Percentiles rank a stretch among this genome's conserved stretches.
Conservation (phyloP, 2,113 vertebrate genomes). For the Nothocercus julius region DNA sequence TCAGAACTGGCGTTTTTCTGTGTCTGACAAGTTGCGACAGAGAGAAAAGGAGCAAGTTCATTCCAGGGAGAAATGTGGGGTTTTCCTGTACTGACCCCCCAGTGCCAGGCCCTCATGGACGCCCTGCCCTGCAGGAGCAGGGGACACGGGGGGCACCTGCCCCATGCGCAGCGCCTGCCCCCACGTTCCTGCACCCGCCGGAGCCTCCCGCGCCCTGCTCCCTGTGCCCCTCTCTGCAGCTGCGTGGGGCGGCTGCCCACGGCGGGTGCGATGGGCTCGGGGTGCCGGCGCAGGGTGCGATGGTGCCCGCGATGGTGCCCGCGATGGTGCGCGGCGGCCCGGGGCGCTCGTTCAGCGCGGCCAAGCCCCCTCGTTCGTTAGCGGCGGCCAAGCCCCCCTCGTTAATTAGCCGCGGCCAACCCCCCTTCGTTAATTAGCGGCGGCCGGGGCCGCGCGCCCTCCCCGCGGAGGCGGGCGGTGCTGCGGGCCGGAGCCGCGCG, state of each 20-base stretch:
- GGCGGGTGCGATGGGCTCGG: too few species aligned
- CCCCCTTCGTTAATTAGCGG: background rate
- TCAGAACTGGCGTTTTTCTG: background rate
- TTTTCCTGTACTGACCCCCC: background rate
- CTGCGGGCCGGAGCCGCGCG: background rate
- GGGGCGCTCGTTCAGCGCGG: background rate
- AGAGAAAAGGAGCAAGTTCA: background rate
- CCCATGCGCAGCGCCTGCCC: background rate
- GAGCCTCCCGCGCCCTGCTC: background rate
- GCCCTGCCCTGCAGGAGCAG: too few species aligned
- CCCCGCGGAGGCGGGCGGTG: background rate
- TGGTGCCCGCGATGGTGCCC: too few species aligned
- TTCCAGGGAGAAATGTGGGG: background rate
- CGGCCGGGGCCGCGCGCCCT: background rate
- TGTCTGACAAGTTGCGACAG: background rate
- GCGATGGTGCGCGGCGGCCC: background rate
- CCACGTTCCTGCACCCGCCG: background rate
- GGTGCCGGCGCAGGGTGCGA: too few species aligned
- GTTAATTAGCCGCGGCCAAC: background rate
- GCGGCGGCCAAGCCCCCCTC: background rate
- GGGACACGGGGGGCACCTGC: too few species aligned
- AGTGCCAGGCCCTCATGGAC: too few species aligned
- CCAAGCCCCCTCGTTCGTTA: background rate
- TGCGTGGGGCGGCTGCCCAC: background rate
- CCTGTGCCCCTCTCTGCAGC: background rate